Evolutionary conservation across 2,113 vertebrate genomes (phyloP), one percentile per base, ranked within the genome.

Genomic region (Toxotes jaculatrix): DNA sequence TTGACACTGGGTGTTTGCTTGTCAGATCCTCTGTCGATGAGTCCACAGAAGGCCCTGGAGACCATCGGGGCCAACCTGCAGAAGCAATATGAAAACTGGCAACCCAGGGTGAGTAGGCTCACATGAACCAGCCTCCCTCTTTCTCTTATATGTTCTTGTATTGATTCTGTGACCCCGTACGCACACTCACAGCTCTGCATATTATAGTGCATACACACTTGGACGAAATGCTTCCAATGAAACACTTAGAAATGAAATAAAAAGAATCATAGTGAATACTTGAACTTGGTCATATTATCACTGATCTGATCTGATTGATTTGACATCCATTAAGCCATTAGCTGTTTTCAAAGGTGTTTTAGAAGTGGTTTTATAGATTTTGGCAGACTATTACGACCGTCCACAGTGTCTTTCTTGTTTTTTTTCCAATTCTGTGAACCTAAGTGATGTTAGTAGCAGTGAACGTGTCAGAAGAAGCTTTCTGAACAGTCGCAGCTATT

Each of bases 41-140:
- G 98, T 61, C 98, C 98, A n/a, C 98, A 99, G 91, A 99, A 99
- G 84, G 98, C 98, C 78, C 95, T 99, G 94, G 98, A 99, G 92
- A 98, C 97, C 68, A 99, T 99, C 0, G 98, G 98, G 57, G 97
- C 97, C 17, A 99, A 97, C 80, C 92, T 99, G 34, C 98, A 99
- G 95, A 99, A 99, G 92, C 98, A 99, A 88, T 99, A 99, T 0
- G 98, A 99, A 88, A 99, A 98, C 93, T 99, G 98, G 98, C 98
- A 99, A 89, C 98, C 98, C 10, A 87, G 98, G 95, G 98, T 99
- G 91, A 98, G 98, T 90, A n/a, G 34, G 53, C 63, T 77, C 76
- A 75, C 17, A 16, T 36, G 9, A 45, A 43, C 23, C 32, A 59
- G 51, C 53, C 45, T 62, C 23, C 42, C 0, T 23, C 27, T 3